Percentiles rank a stretch among this genome's conserved stretches.
Evolutionary conservation across 2,888 invertebrate species (phyloP).

Genomic region (Papilio protenor): DNA sequence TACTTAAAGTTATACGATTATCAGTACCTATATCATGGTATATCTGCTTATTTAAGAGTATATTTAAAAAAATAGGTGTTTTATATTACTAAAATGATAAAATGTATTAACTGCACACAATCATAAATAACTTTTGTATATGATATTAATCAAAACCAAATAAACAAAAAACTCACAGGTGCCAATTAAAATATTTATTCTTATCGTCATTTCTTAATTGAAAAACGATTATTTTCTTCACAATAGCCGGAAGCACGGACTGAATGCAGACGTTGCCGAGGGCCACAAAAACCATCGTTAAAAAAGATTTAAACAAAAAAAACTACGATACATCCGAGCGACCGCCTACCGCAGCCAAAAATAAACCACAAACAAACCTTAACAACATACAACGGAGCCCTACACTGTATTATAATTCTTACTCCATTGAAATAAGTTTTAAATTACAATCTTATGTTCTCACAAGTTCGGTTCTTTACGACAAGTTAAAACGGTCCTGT

Average conservation of each 20-base stretch:
- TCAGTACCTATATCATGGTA: too few relatives aligned
- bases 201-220: constrained; percentile 56
- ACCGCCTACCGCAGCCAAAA: constrained; percentile 84
- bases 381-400: constrained; percentile 9
- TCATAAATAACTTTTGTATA: not conserved
- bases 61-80: too few relatives aligned
- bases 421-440: not conserved
- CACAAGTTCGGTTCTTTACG: constrained; percentile 46
- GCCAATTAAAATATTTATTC: constrained; percentile 8
- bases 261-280: constrained; percentile 72
- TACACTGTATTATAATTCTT: constrained; percentile 44
- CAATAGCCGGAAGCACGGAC: constrained; percentile 80
- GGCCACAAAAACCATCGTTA: constrained; percentile 68
- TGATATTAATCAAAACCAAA: not conserved
- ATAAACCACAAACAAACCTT: constrained; percentile 66
- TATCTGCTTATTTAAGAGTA: too few relatives aligned
- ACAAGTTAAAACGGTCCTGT: constrained; percentile 51
- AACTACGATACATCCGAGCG: constrained; percentile 72
- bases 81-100: too few relatives aligned
- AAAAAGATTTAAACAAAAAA: constrained; percentile 69
- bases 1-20: too few relatives aligned
- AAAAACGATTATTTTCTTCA: constrained; percentile 62
- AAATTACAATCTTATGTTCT: constrained; percentile 27
- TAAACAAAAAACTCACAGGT: constrained; percentile 9
- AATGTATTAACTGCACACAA: too few relatives aligned